phyloP scores from a whole-genome alignment of 2,797 vertebrate species.

The Brachyrhaphis roseni region DNA sequence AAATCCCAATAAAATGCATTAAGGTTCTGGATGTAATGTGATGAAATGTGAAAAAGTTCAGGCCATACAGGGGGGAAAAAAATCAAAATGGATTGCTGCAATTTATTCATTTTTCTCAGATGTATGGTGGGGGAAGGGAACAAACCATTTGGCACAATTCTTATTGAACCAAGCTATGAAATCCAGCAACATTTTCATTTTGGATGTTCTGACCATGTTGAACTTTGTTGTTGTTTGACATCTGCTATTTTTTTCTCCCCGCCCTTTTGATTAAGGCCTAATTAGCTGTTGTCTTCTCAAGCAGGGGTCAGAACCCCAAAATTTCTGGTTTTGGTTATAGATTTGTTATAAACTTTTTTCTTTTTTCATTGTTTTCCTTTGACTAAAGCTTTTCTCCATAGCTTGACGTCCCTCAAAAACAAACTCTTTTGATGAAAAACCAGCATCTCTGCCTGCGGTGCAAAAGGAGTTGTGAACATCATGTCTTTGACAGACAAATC shows the following conservation, averaged over 20 bases:
- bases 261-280: not conserved
- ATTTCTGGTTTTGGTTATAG: not conserved
- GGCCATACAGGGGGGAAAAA: not conserved
- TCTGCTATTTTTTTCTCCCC: not conserved
- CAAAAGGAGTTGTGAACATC: constrained; percentile 24
- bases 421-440: constrained; percentile 36
- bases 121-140: not conserved
- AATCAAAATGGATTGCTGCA: not conserved
- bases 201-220: not conserved
- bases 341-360: not conserved
- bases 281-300: not conserved
- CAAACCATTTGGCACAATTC: not conserved
- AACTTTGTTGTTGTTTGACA: not conserved
- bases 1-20: not conserved
- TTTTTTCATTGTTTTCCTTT: not conserved
- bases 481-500: constrained; percentile 32
- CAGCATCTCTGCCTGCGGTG: constrained; percentile 34
- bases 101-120: not conserved
- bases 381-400: not conserved
- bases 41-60: not conserved
- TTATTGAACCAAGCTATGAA: not conserved
- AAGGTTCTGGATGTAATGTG: not conserved
- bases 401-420: not conserved
- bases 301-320: too few relatives aligned
- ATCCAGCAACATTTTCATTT: not conserved